Evolutionary conservation across 1,140 invertebrate species (phyloP), one percentile per base, ranked within the genome.

Genomic region (Caenorhabditis latens): DNA sequence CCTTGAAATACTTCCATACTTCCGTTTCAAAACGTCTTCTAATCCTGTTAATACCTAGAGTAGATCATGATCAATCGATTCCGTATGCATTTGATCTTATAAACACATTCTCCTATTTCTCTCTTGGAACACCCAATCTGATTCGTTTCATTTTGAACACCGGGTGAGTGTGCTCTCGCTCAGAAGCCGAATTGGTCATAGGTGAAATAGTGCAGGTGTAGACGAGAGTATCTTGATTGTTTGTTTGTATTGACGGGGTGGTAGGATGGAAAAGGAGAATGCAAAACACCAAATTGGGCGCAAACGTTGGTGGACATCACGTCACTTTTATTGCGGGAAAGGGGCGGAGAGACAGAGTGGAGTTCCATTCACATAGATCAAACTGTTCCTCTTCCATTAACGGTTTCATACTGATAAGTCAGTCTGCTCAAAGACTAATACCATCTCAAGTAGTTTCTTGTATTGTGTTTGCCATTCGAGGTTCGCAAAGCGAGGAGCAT

Each of bases 201-300:
- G n/a, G 43, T 19, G 67, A 71, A 32, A 71, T 8, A 71, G 8
- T 40, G n/a, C 67, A 19, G 9, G 7, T 19, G 46, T 46, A n/a
- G 19, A 19, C 7, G 67, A 71, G 67, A 71, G 67, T n/a, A 71
- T 71, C n/a, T 71, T 71, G 42, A 71, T 71, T 71, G 67, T 71
- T 71, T 71, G 67, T 71, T 71, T 71, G 67, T 71, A 46, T 71
- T 71, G 67, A 71, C 67, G 4, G 42, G 40, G 24, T n/a, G 42
- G 7, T 21, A 11, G 67, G 67, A 9, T n/a, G n/a, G 24, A 65
- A 65, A n/a, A 65, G 9, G 61, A 32, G 32, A 40, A 32, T 32
- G 61, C 32, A 16, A 58, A 7, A 58, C 6, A 58, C n/a, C 14
- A 58, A 19, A n/a, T 58, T 58, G 57, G 57, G 57, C 19, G 57